Evolutionary conservation across 2,888 invertebrate genomes (phyloP).

Genomic region (Agrotis segetum): DNA sequence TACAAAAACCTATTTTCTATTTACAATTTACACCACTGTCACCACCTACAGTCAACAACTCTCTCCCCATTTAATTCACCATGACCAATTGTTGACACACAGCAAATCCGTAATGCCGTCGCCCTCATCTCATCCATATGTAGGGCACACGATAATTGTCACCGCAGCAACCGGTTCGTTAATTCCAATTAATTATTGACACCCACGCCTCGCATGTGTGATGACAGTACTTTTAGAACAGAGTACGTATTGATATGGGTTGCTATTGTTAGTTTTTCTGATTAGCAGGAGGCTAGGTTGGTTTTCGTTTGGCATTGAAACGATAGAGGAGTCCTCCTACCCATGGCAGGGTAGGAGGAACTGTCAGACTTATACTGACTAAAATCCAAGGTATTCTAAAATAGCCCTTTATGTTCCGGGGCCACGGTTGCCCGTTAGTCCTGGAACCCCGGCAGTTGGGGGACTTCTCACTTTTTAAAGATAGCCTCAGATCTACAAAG

Average conservation of each 20-base stretch:
- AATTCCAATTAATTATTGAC: conserved; percentile 64
- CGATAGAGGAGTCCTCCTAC: too few species aligned
- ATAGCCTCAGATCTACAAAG: too few species aligned
- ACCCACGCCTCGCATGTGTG: conserved; percentile 34
- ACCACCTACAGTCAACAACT: conserved; percentile 12
- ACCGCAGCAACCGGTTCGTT: conserved; percentile 61
- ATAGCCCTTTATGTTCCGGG: too few species aligned
- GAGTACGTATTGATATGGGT: neutral
- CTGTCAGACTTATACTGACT: too few species aligned
- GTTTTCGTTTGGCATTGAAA: neutral
- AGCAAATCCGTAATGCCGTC: conserved; percentile 40
- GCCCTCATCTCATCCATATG: conserved; percentile 27
- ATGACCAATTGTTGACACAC: conserved; percentile 36
- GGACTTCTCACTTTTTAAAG: too few species aligned
- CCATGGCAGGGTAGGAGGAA: too few species aligned
- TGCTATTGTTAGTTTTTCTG: neutral
- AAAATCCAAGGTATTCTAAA: too few species aligned
- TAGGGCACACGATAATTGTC: conserved; percentile 31
- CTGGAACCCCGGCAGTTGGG: too few species aligned
- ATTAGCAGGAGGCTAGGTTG: neutral
- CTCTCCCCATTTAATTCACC: conserved; percentile 39
- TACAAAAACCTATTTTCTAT: neutral
- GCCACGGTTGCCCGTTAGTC: too few species aligned
- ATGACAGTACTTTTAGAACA: conserved; percentile 34
- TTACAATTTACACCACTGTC: neutral